Base-by-base conservation (phyloP, 2,113 vertebrate genomes). In the Rhinichthys klamathensis region DNA sequence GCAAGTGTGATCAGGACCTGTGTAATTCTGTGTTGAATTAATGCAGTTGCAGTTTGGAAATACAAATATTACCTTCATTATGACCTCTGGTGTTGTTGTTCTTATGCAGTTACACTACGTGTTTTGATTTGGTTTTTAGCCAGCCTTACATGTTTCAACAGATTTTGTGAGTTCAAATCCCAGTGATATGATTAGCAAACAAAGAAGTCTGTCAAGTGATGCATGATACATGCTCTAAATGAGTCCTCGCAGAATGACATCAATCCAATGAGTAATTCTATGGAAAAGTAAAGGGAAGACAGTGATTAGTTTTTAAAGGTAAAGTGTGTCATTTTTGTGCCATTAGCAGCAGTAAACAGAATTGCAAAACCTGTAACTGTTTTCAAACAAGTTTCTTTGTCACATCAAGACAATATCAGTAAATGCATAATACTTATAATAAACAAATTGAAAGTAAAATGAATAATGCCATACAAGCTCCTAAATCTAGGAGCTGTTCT, bases 221-320 rank as follows among this genome's bases (percentile, higher is more conserved):
- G 38, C 46, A 44, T 25, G 70, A 73, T 46, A 38, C 11, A 73
- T 73, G 41, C 41, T 73, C 6, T 13, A 41, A 41, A 13, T 1
- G 38, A 73, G 38, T 46, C 23, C 23, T 73, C 16, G 41, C 70
- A 73, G 41, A 73, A 46, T 73, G 12, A 73, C 70, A 73, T 73
- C 12, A 73, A 23, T 73, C 11, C 2, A 7, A 73, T 12, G 6
- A n/a, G 8, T 73, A 46, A 73, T 73, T 73, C 41, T 73, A 25
- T 6, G 12, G 70, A 73, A 73, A 44, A 72, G 21, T 3, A 10
- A 16, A 13, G 60, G 3, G 9, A 15, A 5, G 35, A 73, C 4
- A 44, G 12, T 46, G 38, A 72, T 44, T n/a, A 2, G 69, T 35
- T 41, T 44, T 72, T 72, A n/a, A 72, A 25, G 2, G 23, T 15